Evolutionary conservation across 53 echinoderm and acorn worm species (phyloP).

Genomic region (Echinometra lucunter): DNA sequence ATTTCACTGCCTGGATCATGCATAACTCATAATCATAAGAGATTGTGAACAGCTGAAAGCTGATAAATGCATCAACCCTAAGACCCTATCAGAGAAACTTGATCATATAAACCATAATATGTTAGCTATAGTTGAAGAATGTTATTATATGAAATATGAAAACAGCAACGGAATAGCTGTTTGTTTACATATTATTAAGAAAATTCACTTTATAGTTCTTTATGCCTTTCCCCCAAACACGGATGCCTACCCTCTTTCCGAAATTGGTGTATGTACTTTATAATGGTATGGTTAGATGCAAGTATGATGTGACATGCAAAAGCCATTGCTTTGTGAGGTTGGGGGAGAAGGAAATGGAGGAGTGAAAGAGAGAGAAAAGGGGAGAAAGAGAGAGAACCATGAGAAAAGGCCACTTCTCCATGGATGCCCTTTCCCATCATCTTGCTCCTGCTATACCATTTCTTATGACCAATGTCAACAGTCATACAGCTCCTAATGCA

Average conservation of each 20-base stretch:
- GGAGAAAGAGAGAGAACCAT: neutral
- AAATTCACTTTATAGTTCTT: neutral
- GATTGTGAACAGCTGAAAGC: neutral
- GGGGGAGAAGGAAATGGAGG: neutral
- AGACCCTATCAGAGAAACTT: neutral
- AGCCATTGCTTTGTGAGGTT: neutral
- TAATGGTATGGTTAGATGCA: neutral
- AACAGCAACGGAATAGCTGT: neutral
- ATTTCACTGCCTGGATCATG: neutral
- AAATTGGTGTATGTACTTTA: conserved; percentile 4
- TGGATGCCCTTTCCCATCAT: conserved; percentile 27
- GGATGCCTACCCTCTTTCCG: neutral
- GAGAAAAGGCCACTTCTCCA: neutral
- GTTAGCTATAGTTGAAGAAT: neutral
- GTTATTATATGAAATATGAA: neutral
- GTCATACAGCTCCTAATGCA: conserved; percentile 60
- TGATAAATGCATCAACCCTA: neutral
- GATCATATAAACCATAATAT: neutral
- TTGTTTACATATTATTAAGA: neutral
- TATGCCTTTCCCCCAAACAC: neutral
- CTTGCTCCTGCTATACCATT: conserved; percentile 26
- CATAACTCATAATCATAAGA: too few species aligned
- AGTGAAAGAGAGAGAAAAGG: neutral
- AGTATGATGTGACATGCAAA: neutral
- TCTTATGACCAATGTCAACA: conserved; percentile 54